These are phyloP conservation scores for Neoniphon sammara DNA, from an alignment of 2,797 vertebrate species.

Conservation along the genomic window DNA sequence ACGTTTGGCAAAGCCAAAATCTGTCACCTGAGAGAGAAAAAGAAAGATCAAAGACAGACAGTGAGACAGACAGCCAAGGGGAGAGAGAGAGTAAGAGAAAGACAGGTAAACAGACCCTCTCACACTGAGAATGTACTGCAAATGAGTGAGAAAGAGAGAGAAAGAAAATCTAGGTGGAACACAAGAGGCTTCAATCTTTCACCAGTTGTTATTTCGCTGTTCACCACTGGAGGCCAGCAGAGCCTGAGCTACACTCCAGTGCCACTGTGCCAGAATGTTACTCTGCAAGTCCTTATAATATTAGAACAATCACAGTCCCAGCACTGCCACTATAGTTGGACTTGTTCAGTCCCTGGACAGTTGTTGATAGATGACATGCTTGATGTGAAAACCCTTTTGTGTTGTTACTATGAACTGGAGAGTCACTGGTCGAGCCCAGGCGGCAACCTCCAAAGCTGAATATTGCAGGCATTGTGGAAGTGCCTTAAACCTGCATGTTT, in stretches of 20 bases:
- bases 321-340: too few relatives aligned
- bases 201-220: constrained; percentile 16
- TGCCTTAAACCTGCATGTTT: too few relatives aligned
- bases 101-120: background rate
- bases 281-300: background rate
- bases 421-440: too few relatives aligned
- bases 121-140: background rate
- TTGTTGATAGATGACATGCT: background rate
- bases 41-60: constrained; percentile 5
- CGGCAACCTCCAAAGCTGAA: too few relatives aligned
- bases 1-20: constrained; percentile 94
- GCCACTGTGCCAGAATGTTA: too few relatives aligned
- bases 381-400: background rate
- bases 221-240: constrained; percentile 52
- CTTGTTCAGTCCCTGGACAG: too few relatives aligned
- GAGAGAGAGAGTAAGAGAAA: background rate
- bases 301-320: background rate
- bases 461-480: too few relatives aligned
- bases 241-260: background rate
- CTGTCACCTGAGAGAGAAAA: constrained; percentile 86
- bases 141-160: background rate
- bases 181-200: background rate
- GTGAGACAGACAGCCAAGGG: too few relatives aligned
- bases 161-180: background rate
- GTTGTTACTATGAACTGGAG: background rate